Evolutionary conservation across 2,888 invertebrate species (phyloP).

Genomic region (Myopa testacea): DNA sequence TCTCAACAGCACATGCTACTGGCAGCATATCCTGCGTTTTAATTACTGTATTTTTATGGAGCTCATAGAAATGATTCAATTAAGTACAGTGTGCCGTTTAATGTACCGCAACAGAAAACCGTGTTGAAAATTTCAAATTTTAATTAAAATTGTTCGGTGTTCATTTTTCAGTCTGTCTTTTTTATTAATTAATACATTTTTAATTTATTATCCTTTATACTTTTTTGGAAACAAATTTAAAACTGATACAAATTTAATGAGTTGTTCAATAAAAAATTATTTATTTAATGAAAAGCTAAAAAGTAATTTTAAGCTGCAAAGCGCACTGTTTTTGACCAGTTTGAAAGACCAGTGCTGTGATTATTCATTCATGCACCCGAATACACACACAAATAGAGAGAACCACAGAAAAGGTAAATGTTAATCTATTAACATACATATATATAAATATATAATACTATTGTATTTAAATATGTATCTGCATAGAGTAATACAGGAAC

Average conservation of each 20-base stretch:
- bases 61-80: neutral
- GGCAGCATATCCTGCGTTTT: neutral
- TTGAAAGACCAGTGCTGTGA: no score
- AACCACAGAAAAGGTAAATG: conserved; percentile 6
- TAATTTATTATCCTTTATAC: neutral
- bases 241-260: no score
- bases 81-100: neutral
- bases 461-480: no score
- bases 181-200: neutral
- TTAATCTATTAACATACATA: neutral
- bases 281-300: neutral
- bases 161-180: neutral
- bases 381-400: neutral
- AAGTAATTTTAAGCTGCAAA: neutral
- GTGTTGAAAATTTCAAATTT: neutral
- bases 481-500: neutral
- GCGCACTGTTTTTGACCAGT: no score
- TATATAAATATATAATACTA: neutral
- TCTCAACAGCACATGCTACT: neutral
- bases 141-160: neutral
- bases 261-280: no score
- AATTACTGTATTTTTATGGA: neutral
- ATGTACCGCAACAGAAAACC: neutral
- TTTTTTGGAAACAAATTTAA: neutral
- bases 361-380: neutral